Conservation (phyloP, 2,888 invertebrate species). For the Teleogryllus oceanicus region DNA sequence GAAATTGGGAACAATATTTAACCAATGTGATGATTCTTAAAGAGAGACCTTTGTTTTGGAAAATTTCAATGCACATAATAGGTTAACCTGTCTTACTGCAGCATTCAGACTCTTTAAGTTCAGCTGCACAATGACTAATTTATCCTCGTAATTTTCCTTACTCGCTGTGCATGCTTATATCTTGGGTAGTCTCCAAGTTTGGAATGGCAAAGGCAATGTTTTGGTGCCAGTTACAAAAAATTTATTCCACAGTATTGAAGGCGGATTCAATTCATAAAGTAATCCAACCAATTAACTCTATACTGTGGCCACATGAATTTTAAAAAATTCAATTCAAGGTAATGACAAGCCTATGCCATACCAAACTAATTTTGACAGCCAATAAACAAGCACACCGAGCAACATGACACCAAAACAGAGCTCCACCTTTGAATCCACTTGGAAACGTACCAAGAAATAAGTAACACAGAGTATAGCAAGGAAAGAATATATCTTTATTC, state of each 20-base stretch:
- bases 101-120: background rate
- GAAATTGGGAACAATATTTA: no score
- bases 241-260: background rate
- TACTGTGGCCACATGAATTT: conserved; percentile 24
- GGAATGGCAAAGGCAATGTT: conserved; percentile 66
- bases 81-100: no score
- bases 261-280: background rate
- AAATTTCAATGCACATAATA: background rate
- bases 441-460: conserved; percentile 39
- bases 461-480: conserved; percentile 39
- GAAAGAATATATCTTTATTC: conserved; percentile 42
- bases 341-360: conserved; percentile 52
- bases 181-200: conserved; percentile 63
- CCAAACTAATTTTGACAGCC: conserved; percentile 46
- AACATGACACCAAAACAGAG: conserved; percentile 53
- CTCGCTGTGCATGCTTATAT: conserved; percentile 50
- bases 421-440: conserved; percentile 38
- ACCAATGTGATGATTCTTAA: background rate
- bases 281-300: background rate
- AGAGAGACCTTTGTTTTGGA: conserved; percentile 10
- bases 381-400: conserved; percentile 50
- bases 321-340: conserved; percentile 40
- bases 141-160: conserved; percentile 47
- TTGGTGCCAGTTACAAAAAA: conserved; percentile 58
- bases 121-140: background rate